These are phyloP conservation scores for Pantherophis guttatus DNA, from an alignment of 2,113 vertebrate species.

Conservation along the genomic window DNA sequence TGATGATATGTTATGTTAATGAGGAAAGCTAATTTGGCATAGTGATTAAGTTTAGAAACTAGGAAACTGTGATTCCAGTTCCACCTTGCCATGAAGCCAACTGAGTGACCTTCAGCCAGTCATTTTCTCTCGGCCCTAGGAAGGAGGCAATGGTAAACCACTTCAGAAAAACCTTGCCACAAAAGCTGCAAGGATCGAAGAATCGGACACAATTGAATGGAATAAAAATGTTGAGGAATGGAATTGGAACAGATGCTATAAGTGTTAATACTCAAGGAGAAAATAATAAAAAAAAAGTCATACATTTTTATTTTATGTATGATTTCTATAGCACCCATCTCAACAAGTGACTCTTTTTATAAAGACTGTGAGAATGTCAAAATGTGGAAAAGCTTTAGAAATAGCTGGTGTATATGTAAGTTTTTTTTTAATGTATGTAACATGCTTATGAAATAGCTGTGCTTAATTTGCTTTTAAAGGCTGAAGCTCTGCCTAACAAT, in stretches of 20 bases:
- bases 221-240: background rate
- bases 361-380: background rate
- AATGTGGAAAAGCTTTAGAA: background rate
- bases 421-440: background rate
- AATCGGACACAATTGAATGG: background rate
- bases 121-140: background rate
- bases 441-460: background rate
- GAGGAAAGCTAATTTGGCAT: background rate
- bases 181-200: background rate
- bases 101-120: background rate
- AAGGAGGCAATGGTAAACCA: background rate
- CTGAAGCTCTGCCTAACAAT: background rate
- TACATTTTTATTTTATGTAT: background rate
- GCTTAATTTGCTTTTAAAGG: background rate
- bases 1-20: background rate
- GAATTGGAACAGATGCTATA: background rate
- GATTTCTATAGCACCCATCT: background rate
- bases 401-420: background rate
- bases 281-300: background rate
- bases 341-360: background rate
- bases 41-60: background rate
- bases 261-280: background rate
- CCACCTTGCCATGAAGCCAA: background rate
- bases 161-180: background rate
- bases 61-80: background rate